Percentiles rank a stretch among this genome's conserved stretches.
These are phyloP conservation scores for Xiphophorus birchmanni DNA, from an alignment of 2,797 vertebrate genomes.

Conservation along the genomic window DNA sequence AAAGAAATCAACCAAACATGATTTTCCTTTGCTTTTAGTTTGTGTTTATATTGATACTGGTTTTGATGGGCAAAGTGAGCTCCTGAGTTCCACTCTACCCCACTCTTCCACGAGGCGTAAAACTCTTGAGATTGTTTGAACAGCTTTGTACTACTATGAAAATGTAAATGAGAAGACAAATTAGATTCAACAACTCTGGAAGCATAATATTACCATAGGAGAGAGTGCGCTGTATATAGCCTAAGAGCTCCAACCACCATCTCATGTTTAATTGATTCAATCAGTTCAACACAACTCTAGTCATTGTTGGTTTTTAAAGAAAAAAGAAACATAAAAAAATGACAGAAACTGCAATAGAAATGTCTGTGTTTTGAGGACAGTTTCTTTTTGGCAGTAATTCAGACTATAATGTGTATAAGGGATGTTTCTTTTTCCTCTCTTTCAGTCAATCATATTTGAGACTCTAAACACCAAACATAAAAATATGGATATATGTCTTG, in stretches of 20 bases:
- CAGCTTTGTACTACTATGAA: not conserved
- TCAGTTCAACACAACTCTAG: not conserved
- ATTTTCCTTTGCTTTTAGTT: not conserved
- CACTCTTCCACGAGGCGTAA: not conserved
- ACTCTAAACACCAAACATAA: too few species aligned
- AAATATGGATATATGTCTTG: too few species aligned
- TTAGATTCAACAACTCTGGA: constrained; percentile 5
- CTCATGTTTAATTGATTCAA: not conserved
- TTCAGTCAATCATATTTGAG: not conserved
- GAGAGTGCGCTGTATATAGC: not conserved
- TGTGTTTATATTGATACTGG: not conserved
- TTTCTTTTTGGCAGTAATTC: not conserved
- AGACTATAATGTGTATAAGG: not conserved
- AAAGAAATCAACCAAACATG: not conserved
- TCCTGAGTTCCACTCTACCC: not conserved
- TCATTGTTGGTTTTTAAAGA: not conserved
- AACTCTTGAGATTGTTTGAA: not conserved
- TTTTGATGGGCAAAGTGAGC: not conserved
- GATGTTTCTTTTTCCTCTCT: not conserved
- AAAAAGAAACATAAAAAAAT: not conserved
- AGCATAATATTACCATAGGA: constrained; percentile 2
- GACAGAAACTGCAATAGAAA: not conserved
- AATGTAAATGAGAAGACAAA: not conserved
- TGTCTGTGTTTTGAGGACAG: not conserved
- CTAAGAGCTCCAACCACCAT: not conserved